Conservation (phyloP, 2,113 vertebrate genomes). For the Okapia johnstoni region DNA sequence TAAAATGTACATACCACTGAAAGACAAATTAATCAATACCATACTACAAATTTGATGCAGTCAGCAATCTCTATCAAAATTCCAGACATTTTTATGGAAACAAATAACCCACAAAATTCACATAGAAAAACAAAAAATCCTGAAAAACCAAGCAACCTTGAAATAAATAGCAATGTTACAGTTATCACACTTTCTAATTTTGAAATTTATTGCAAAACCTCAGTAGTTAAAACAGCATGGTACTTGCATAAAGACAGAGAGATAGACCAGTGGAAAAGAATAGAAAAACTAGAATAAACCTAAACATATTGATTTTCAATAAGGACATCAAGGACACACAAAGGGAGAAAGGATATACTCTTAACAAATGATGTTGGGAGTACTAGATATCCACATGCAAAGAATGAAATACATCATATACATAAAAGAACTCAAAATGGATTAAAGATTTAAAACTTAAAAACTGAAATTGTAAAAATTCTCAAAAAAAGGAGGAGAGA, state of each 20-base stretch:
- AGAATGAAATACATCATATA: not conserved
- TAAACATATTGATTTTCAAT: not conserved
- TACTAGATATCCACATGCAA: not conserved
- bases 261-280: not conserved
- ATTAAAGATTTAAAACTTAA: not conserved
- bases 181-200: not conserved
- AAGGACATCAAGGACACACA: not conserved
- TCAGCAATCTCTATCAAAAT: not conserved
- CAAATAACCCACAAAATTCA: not conserved
- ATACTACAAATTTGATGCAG: not conserved
- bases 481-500: not conserved
- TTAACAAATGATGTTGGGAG: not conserved
- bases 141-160: not conserved
- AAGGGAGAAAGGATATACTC: not conserved
- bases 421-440: not conserved
- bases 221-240: not conserved
- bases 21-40: not conserved
- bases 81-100: not conserved
- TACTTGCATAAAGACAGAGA: not conserved
- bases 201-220: not conserved
- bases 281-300: not conserved
- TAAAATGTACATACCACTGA: not conserved
- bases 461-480: not conserved
- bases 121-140: not conserved
- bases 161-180: not conserved